Evolutionary conservation across 2,888 invertebrate species (phyloP).

Genomic region (Melanostoma mellinum): DNA sequence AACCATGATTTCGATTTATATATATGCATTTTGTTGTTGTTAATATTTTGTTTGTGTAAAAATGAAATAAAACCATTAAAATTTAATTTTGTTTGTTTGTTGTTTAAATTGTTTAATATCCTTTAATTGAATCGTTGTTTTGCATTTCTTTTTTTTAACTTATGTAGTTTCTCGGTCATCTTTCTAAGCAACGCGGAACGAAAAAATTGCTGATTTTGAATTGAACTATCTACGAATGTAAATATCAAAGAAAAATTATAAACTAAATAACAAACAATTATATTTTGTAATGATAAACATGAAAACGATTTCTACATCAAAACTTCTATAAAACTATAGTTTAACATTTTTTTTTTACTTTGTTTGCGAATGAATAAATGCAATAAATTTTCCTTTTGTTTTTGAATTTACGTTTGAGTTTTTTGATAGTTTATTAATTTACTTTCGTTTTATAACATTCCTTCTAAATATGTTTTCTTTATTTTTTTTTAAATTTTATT

Average conservation of each 20-base stretch:
- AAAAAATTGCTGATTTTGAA: slow-evolving; percentile 34
- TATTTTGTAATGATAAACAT: slow-evolving; percentile 29
- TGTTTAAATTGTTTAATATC: slow-evolving; percentile 27
- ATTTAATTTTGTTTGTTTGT: slow-evolving; percentile 43
- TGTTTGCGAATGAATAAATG: slow-evolving; percentile 68
- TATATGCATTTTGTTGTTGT: slow-evolving; percentile 17
- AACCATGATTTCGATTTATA: slow-evolving; percentile 62
- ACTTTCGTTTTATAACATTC: slow-evolving; percentile 40
- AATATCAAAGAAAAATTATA: slow-evolving; percentile 11
- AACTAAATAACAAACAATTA: slow-evolving; percentile 37
- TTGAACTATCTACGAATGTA: slow-evolving; percentile 50
- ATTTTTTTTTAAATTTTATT: slow-evolving; percentile 36
- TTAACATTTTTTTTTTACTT: slow-evolving; percentile 35
- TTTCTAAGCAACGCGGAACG: not conserved
- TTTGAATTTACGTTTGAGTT: slow-evolving; percentile 1
- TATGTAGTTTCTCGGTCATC: slow-evolving; percentile 52
- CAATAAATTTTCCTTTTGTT: slow-evolving; percentile 41
- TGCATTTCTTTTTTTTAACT: slow-evolving; percentile 55
- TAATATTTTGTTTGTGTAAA: slow-evolving; percentile 36
- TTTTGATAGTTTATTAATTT: slow-evolving; percentile 32
- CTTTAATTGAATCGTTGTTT: slow-evolving; percentile 70
- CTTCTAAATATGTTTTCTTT: slow-evolving; percentile 54
- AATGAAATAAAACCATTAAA: slow-evolving; percentile 57
- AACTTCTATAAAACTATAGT: slow-evolving; percentile 62
- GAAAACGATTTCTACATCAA: slow-evolving; percentile 68